A percentile compares a stretch with the other conserved stretches of the same genome.
phyloP scores from a whole-genome alignment of 2,888 invertebrate species.

The Hydropsyche betteni region DNA sequence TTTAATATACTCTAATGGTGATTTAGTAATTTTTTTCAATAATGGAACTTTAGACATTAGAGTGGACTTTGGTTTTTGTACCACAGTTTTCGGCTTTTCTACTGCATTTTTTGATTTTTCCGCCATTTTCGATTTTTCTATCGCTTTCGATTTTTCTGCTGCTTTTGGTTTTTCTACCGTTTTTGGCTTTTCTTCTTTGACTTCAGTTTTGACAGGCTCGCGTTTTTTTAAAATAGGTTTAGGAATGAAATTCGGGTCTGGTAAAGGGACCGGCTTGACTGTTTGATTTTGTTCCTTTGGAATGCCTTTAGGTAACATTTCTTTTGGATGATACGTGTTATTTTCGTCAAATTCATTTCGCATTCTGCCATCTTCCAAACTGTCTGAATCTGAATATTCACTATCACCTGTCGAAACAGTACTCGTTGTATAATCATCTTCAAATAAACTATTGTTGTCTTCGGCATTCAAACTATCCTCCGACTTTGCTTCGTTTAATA shows the following conservation, averaged over 20 bases:
- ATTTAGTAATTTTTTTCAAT: constrained; percentile 50
- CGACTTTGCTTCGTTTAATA: constrained; percentile 21
- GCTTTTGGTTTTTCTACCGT: not conserved
- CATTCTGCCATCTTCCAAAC: constrained; percentile 57
- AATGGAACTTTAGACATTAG: constrained; percentile 47
- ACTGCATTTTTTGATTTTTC: no score
- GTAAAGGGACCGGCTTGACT: constrained; percentile 70
- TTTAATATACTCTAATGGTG: constrained; percentile 47
- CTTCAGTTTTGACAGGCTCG: constrained; percentile 55
- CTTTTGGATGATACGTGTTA: constrained; percentile 74
- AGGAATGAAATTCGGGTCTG: constrained; percentile 76
- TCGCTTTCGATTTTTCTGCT: constrained; percentile 50
- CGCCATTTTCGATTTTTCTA: no score
- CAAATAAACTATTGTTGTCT: constrained; percentile 63
- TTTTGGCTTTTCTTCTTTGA: constrained; percentile 43
- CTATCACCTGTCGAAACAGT: constrained; percentile 66
- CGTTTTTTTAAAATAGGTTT: constrained; percentile 81
- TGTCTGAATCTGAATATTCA: constrained; percentile 62
- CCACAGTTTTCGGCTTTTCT: not conserved
- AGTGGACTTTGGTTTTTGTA: constrained; percentile 33
- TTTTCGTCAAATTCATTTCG: constrained; percentile 62
- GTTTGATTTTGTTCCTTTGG: constrained; percentile 64
- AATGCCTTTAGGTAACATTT: constrained; percentile 58
- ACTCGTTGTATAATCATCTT: constrained; percentile 72
- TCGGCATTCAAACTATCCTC: constrained; percentile 53